These are phyloP conservation scores for Sylvia borin DNA, from an alignment of 2,797 vertebrate species.

Conservation along the genomic window DNA sequence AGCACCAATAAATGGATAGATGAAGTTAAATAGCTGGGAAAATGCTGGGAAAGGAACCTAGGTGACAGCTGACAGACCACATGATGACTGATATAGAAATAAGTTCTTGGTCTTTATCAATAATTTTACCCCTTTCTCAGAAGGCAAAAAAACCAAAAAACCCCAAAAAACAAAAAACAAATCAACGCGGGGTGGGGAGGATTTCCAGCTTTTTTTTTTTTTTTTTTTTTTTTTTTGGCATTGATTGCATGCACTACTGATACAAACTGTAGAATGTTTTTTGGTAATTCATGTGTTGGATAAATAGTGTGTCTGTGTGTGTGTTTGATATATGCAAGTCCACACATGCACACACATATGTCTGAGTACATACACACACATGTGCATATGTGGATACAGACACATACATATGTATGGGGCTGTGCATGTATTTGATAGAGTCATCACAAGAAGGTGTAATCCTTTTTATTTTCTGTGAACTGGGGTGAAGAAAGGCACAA, in stretches of 20 bases:
- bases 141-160: too few relatives aligned
- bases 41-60: background rate
- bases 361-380: background rate
- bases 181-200: fast-evolving
- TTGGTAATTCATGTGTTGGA: background rate
- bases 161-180: too few relatives aligned
- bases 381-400: background rate
- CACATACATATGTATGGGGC: fast-evolving
- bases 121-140: background rate
- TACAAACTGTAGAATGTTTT: background rate
- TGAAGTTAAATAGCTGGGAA: background rate
- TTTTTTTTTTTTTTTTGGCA: background rate
- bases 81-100: background rate
- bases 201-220: background rate
- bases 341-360: background rate
- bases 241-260: background rate
- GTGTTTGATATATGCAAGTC: background rate
- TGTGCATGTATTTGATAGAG: background rate
- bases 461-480: background rate
- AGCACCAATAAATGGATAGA: background rate
- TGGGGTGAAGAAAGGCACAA: background rate
- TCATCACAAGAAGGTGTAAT: background rate
- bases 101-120: background rate
- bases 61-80: background rate
- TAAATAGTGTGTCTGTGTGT: background rate